Percentiles rank a stretch among this genome's conserved stretches.
These are phyloP conservation scores for Stenchaetothrips biformis DNA, from an alignment of 2,888 invertebrate genomes.

Conservation along the genomic window DNA sequence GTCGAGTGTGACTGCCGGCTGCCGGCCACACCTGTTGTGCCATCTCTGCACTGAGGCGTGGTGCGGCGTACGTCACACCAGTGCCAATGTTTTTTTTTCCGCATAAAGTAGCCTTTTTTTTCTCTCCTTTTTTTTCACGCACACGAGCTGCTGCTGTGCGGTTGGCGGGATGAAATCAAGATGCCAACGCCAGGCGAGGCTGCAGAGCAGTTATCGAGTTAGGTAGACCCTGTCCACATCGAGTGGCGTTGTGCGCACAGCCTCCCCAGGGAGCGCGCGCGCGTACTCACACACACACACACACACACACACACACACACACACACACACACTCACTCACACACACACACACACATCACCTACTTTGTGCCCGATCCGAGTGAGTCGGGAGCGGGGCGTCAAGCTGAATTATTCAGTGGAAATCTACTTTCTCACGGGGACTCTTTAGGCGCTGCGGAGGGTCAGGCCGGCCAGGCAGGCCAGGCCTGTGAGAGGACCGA, in stretches of 20 bases:
- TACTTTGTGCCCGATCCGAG: no score
- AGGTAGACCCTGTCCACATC: neutral
- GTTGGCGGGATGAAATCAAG: constrained; percentile 3
- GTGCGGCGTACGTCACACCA: neutral
- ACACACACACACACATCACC: neutral
- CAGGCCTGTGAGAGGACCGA: neutral
- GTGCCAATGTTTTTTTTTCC: no score
- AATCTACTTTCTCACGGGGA: no score
- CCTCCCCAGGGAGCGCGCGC: neutral
- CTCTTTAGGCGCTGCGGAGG: no score
- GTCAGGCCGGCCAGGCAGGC: no score
- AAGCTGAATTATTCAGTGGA: no score
- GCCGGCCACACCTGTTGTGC: no score
- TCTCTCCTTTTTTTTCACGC: neutral
- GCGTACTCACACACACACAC: no score
- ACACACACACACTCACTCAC: neutral
- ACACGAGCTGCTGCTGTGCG: neutral
- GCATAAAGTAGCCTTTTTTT: no score
- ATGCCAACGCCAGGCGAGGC: neutral
- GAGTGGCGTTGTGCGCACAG: neutral
- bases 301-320: no score
- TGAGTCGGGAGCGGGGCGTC: no score
- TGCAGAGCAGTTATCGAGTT: neutral
- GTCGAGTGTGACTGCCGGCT: no score
- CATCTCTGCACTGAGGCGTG: neutral